phyloP scores from a whole-genome alignment of 1,140 invertebrate species.

The Forficula auricularia region DNA sequence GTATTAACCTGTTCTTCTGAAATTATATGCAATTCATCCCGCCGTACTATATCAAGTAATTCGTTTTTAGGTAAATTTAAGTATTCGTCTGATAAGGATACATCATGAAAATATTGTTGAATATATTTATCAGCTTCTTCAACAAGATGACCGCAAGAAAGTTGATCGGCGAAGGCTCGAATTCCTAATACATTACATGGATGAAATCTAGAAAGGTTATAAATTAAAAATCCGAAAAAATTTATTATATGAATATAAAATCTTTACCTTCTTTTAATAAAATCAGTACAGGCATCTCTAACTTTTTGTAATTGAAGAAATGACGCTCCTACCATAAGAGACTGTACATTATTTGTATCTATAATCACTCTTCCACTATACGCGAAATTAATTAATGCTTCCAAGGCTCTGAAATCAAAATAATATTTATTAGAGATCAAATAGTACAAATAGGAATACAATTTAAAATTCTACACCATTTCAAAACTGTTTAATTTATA shows the following conservation, averaged over 20 bases:
- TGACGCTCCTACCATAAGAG: slow-evolving; percentile 70
- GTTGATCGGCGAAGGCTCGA: slow-evolving; percentile 62
- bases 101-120: slow-evolving; percentile 64
- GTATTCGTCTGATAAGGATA: slow-evolving; percentile 64
- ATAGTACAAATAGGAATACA: not conserved
- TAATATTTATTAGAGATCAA: not conserved
- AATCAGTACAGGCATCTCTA: slow-evolving; percentile 67
- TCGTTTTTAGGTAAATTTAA: slow-evolving; percentile 43
- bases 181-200: slow-evolving; percentile 74
- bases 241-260: not conserved
- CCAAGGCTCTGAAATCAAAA: slow-evolving; percentile 46
- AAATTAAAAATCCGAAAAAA: slow-evolving; percentile 3
- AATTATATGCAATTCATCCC: slow-evolving; percentile 62
- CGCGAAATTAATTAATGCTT: slow-evolving; percentile 71
- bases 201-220: slow-evolving; percentile 39
- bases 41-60: slow-evolving; percentile 49
- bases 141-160: slow-evolving; percentile 52
- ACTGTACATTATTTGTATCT: slow-evolving; percentile 65
- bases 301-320: slow-evolving; percentile 69
- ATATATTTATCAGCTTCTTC: slow-evolving; percentile 66
- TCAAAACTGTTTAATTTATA: too few species aligned
- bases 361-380: slow-evolving; percentile 68
- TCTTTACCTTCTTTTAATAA: slow-evolving; percentile 46
- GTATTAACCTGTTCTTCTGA: slow-evolving; percentile 36
- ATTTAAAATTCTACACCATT: too few species aligned